Percentiles rank a stretch among this genome's conserved stretches.
Evolutionary conservation across 2,888 invertebrate species (phyloP).

Genomic region (Taenaris catops): DNA sequence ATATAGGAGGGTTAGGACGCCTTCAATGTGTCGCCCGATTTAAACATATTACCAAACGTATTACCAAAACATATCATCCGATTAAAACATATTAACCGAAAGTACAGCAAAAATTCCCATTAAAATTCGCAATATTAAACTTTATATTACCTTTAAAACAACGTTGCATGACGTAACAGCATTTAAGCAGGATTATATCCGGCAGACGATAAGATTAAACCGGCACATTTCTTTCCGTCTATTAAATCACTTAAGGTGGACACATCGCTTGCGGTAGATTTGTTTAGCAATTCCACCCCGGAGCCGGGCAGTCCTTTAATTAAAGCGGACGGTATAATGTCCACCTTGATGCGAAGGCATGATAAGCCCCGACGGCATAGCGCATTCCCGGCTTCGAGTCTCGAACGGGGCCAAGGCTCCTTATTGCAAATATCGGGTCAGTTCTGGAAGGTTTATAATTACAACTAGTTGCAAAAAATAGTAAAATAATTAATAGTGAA

Average conservation of each 20-base stretch:
- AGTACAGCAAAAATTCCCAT: background rate
- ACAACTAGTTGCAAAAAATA: too few relatives aligned
- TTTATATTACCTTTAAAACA: constrained; percentile 2
- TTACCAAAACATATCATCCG: too few relatives aligned
- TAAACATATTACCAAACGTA: too few relatives aligned
- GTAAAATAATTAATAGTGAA: too few relatives aligned
- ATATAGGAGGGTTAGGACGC: too few relatives aligned
- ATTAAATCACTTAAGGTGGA: constrained; percentile 80
- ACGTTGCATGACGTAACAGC: constrained; percentile 10
- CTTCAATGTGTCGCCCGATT: too few relatives aligned
- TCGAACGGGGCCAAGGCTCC: too few relatives aligned
- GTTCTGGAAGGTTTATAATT: too few relatives aligned
- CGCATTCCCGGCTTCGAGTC: too few relatives aligned
- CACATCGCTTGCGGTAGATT: constrained; percentile 76
- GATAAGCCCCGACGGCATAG: too few relatives aligned
- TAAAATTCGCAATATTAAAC: constrained; percentile 2
- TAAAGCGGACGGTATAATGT: constrained; percentile 74
- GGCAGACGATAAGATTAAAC: constrained; percentile 52
- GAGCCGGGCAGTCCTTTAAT: constrained; percentile 75
- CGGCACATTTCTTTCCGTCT: constrained; percentile 74
- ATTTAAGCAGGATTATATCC: constrained; percentile 28
- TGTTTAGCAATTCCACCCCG: constrained; percentile 77
- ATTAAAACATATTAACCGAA: too few relatives aligned
- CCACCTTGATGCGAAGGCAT: constrained; percentile 66
- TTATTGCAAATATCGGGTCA: too few relatives aligned